Conservation (phyloP, 2,113 vertebrate species). For the Seriola quinqueradiata region DNA sequence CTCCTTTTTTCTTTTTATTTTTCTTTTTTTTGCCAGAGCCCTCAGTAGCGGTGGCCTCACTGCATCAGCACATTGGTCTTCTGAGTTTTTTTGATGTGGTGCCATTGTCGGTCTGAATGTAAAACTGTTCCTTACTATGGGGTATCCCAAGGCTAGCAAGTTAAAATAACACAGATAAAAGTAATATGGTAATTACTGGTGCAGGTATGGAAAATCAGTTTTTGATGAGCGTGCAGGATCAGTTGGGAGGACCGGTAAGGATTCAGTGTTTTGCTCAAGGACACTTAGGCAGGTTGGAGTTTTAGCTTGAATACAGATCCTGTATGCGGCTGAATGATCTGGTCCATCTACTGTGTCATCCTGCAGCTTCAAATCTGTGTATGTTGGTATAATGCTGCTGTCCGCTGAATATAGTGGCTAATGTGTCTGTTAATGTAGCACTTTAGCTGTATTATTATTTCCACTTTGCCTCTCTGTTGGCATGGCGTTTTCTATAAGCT, state of each 20-base stretch:
- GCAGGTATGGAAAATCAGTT: conserved; percentile 48
- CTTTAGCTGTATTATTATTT: conserved; percentile 59
- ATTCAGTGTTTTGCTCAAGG: conserved; percentile 45
- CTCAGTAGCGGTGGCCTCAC: conserved; percentile 1
- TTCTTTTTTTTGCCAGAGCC: not conserved
- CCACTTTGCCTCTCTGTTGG: conserved; percentile 61
- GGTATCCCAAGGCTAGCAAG: conserved; percentile 40
- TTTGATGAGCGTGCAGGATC: conserved; percentile 49
- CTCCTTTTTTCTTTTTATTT: not conserved
- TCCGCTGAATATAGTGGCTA: conserved; percentile 27
- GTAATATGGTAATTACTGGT: conserved; percentile 64
- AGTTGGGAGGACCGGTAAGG: conserved; percentile 25
- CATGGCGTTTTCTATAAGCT: conserved; percentile 76
- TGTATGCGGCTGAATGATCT: not conserved
- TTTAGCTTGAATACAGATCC: conserved; percentile 22
- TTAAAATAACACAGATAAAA: conserved; percentile 66
- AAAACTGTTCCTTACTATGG: conserved; percentile 35
- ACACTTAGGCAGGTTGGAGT: conserved; percentile 5
- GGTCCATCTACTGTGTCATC: conserved; percentile 1
- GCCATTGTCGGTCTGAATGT: conserved; percentile 40
- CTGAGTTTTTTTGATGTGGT: conserved; percentile 23
- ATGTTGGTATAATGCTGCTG: conserved; percentile 11
- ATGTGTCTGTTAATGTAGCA: conserved; percentile 55
- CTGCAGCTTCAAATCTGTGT: conserved; percentile 38
- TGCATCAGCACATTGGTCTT: conserved; percentile 42